Conservation (phyloP, 1,140 invertebrate genomes). For the Rhagoletis pomonella region DNA sequence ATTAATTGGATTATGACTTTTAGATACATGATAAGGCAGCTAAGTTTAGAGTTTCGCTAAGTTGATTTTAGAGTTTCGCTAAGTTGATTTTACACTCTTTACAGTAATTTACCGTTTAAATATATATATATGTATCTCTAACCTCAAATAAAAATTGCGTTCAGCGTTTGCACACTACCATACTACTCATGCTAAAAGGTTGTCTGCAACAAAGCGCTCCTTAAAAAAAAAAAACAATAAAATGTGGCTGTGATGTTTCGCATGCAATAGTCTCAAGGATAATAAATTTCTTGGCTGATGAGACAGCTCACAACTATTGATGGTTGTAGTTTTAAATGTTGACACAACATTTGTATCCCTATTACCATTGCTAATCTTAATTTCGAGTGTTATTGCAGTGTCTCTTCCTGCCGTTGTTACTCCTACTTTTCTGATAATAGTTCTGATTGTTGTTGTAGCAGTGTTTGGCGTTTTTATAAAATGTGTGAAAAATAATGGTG, state of each 20-base stretch:
- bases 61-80: too few species aligned
- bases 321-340: background rate
- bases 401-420: background rate
- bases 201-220: too few species aligned
- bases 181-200: too few species aligned
- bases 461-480: background rate
- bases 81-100: too few species aligned
- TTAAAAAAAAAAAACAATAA: background rate
- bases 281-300: background rate
- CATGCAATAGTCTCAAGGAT: background rate
- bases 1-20: too few species aligned
- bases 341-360: background rate
- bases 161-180: too few species aligned
- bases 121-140: too few species aligned
- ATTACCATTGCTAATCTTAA: constrained; percentile 23
- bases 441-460: constrained; percentile 6
- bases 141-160: too few species aligned
- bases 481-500: background rate
- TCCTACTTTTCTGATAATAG: background rate
- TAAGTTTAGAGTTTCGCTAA: too few species aligned
- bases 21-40: too few species aligned
- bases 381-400: constrained; percentile 11
- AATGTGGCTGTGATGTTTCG: background rate
- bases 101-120: too few species aligned
- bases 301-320: too few species aligned